Evolutionary conservation across 2,113 vertebrate genomes (phyloP).

Genomic region (Ciconia boyciana): DNA sequence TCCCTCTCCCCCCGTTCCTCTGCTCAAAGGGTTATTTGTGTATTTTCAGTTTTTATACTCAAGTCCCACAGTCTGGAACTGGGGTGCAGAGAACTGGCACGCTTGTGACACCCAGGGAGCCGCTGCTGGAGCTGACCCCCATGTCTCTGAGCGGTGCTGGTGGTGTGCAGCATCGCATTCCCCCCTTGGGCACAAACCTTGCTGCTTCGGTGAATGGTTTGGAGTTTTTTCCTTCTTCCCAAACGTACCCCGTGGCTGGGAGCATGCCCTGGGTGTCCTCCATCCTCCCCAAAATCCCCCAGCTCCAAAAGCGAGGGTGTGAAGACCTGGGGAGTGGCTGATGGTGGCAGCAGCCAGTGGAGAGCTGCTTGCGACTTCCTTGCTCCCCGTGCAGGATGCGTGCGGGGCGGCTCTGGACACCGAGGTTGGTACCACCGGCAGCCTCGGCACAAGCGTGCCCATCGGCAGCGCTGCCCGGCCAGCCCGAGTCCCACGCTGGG

Average conservation of each 20-base stretch:
- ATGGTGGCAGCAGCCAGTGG: not conserved
- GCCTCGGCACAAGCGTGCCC: too few relatives aligned
- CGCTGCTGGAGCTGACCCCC: not conserved
- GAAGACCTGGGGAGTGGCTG: not conserved
- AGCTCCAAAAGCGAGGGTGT: not conserved
- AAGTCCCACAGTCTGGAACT: not conserved
- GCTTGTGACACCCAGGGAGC: not conserved
- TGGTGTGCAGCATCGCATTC: not conserved
- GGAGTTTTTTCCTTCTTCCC: not conserved
- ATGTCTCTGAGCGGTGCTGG: not conserved
- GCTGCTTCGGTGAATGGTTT: not conserved
- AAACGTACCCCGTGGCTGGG: accelerated
- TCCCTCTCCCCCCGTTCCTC: not conserved
- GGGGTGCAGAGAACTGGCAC: not conserved
- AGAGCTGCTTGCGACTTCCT: not conserved
- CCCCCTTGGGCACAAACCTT: not conserved
- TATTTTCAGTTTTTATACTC: not conserved
- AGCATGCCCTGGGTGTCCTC: not conserved
- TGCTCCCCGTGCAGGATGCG: not conserved
- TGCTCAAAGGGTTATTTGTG: not conserved
- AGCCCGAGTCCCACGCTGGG: not conserved
- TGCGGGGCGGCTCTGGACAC: accelerated
- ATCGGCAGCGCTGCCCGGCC: not conserved
- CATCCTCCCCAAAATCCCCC: not conserved
- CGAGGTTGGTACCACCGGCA: not conserved